phyloP scores from a whole-genome alignment of 1,140 invertebrate genomes.

The Solenopsis invicta region DNA sequence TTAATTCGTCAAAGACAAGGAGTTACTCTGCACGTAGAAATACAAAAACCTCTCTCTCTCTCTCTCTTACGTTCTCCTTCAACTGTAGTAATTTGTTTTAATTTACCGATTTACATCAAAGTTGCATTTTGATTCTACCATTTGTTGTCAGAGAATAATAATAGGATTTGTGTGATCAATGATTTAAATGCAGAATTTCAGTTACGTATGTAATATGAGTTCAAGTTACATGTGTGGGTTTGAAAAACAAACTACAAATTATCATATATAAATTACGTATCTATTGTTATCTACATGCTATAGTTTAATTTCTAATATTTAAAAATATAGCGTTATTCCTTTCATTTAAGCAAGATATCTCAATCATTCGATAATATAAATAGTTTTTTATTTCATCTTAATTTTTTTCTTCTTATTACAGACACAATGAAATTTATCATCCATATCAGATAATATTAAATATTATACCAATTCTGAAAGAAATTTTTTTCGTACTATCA shows the following conservation, averaged over 20 bases:
- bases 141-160: not conserved
- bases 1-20: not conserved
- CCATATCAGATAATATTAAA: not conserved
- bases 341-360: constrained; percentile 18
- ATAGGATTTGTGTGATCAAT: not conserved
- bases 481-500: not conserved
- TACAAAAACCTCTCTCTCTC: too few species aligned
- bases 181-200: not conserved
- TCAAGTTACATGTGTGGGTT: not conserved
- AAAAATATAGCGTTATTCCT: not conserved
- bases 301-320: not conserved
- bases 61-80: too few species aligned
- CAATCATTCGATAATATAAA: not conserved
- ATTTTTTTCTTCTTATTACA: not conserved
- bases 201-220: not conserved
- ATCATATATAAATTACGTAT: not conserved
- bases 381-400: not conserved
- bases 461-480: not conserved
- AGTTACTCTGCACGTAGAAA: too few species aligned
- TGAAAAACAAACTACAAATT: not conserved
- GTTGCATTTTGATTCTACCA: not conserved
- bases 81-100: too few species aligned
- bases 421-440: not conserved
- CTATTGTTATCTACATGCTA: not conserved
- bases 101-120: too few species aligned